Evolutionary conservation across 2,888 invertebrate genomes (phyloP).

Genomic region (Sicus ferrugineus): DNA sequence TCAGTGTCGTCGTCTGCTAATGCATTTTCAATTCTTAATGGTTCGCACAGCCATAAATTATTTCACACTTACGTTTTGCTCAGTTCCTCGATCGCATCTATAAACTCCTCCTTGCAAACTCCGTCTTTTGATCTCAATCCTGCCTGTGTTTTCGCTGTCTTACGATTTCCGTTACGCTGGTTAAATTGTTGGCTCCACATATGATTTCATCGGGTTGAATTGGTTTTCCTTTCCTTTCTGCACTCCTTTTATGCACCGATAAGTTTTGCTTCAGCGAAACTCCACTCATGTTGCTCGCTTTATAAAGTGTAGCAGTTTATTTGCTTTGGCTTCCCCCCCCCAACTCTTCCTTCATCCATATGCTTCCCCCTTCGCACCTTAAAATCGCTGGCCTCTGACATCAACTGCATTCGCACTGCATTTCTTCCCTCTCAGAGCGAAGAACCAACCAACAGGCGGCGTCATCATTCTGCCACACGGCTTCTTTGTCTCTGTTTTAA

Average conservation of each 20-base stretch:
- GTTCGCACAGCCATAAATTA: constrained; percentile 19
- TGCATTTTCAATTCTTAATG: constrained; percentile 25
- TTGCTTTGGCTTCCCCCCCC: not conserved
- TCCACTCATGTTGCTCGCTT: not conserved
- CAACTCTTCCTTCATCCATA: not conserved
- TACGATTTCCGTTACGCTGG: constrained; percentile 4
- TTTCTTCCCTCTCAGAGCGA: not conserved
- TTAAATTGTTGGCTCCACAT: constrained; percentile 2
- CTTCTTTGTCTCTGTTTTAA: not conserved
- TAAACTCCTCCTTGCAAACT: not conserved
- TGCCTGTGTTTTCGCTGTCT: constrained; percentile 12
- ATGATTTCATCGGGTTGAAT: not conserved
- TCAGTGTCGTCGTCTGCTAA: not conserved
- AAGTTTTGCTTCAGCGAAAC: not conserved
- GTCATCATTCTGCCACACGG: constrained; percentile 2
- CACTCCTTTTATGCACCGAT: not conserved
- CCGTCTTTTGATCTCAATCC: not conserved
- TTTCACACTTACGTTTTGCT: constrained; percentile 6
- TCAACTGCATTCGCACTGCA: not conserved
- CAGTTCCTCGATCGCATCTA: not conserved
- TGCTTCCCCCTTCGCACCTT: not conserved
- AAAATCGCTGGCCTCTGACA: constrained; percentile 8
- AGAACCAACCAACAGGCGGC: not conserved
- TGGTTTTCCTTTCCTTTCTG: not conserved
- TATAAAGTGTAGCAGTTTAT: not conserved